Conservation (phyloP, 2,113 vertebrate genomes). For the Mormyrus lacerda region DNA sequence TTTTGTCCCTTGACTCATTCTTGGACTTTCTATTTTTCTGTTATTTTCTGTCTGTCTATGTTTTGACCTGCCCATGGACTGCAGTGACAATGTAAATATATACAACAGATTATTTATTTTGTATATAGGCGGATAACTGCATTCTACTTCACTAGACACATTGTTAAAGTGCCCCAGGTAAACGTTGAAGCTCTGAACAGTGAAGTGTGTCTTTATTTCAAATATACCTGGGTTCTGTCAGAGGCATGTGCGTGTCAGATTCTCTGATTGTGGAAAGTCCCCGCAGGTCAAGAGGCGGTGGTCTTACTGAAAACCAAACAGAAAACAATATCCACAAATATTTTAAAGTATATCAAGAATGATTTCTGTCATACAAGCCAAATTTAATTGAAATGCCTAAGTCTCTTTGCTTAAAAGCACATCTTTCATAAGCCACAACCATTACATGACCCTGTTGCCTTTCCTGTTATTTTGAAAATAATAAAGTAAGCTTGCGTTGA, state of each 20-base stretch:
- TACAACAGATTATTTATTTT: background rate
- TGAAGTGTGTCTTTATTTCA: background rate
- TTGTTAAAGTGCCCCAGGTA: background rate
- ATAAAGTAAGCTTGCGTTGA: background rate
- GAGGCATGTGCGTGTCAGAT: constrained; percentile 58
- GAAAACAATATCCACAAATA: background rate
- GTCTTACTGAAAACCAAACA: constrained; percentile 63
- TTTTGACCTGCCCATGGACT: background rate
- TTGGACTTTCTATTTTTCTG: background rate
- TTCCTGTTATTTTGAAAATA: background rate
- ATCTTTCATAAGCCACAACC: background rate
- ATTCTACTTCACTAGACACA: background rate
- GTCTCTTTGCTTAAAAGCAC: background rate
- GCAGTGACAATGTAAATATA: background rate
- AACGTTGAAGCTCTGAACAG: background rate
- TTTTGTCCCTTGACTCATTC: background rate
- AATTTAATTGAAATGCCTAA: background rate
- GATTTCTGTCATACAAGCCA: background rate
- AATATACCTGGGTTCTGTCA: constrained; percentile 78
- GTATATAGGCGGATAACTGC: background rate
- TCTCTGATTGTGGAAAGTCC: constrained; percentile 87
- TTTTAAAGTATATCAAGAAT: background rate
- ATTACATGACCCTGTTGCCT: background rate
- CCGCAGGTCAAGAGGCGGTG: constrained; percentile 83
- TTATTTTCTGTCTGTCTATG: background rate